These are phyloP conservation scores for Trichogramma dendrolimi DNA, from an alignment of 2,888 invertebrate genomes.

Conservation along the genomic window DNA sequence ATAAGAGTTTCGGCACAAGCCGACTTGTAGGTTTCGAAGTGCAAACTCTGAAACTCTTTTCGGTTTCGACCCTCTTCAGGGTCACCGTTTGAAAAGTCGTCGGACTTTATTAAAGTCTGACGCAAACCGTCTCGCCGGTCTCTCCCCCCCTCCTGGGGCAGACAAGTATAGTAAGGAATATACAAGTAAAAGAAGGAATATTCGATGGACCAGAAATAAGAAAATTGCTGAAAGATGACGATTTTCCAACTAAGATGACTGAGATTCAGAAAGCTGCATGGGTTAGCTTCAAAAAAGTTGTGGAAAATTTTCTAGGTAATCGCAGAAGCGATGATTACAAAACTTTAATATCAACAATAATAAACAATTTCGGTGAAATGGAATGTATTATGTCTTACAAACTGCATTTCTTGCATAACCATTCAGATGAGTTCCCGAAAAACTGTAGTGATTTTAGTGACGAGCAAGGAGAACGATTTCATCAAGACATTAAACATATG, in stretches of 20 bases:
- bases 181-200: constrained; percentile 32
- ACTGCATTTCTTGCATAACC: constrained; percentile 38
- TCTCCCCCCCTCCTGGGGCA: too few relatives aligned
- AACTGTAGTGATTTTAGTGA: too few relatives aligned
- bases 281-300: constrained; percentile 19
- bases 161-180: too few relatives aligned
- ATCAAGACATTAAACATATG: too few relatives aligned
- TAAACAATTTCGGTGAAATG: constrained; percentile 22
- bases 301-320: constrained; percentile 25
- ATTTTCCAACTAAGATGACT: constrained; percentile 27
- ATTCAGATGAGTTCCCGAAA: constrained; percentile 23
- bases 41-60: too few relatives aligned
- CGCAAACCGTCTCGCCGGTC: too few relatives aligned
- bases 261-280: constrained; percentile 27
- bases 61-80: too few relatives aligned
- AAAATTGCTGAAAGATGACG: constrained; percentile 27
- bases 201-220: constrained; percentile 33
- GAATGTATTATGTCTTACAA: constrained; percentile 37
- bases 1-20: too few relatives aligned
- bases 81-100: too few relatives aligned
- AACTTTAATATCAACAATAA: constrained; percentile 29
- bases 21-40: too few relatives aligned
- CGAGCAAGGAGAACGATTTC: too few relatives aligned
- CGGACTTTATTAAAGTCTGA: too few relatives aligned
- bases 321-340: constrained; percentile 27